These are phyloP conservation scores for Eospalax fontanierii DNA, from an alignment of 2,797 vertebrate genomes.

Conservation along the genomic window DNA sequence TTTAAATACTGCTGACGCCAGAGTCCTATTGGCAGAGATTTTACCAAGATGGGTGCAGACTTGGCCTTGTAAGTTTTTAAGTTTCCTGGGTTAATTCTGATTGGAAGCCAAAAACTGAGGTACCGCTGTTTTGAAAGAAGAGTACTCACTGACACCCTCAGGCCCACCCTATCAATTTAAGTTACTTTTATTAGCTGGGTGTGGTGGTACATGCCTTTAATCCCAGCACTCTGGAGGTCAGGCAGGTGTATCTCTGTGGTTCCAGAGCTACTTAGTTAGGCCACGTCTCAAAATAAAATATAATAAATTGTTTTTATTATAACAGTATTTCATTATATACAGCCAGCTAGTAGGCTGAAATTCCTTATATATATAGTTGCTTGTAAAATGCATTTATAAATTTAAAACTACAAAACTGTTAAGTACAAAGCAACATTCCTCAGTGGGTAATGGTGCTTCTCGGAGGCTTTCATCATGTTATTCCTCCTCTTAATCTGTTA, in stretches of 20 bases:
- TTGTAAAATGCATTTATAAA: conserved; percentile 1
- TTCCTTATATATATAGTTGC: neutral
- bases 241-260: too few species aligned
- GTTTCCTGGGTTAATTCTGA: neutral
- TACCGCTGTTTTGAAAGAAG: conserved; percentile 3
- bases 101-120: neutral
- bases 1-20: neutral
- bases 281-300: too few species aligned
- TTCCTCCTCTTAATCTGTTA: neutral
- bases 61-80: neutral
- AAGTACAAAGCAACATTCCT: neutral
- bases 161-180: neutral
- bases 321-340: neutral
- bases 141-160: neutral
- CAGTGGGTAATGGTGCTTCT: neutral
- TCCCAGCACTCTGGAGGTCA: too few species aligned
- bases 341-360: neutral
- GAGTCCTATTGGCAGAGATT: neutral
- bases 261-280: too few species aligned
- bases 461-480: neutral
- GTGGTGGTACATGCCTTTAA: too few species aligned
- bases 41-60: neutral
- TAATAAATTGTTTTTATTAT: conserved; percentile 29
- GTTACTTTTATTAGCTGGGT: too few species aligned
- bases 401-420: conserved; percentile 1